Evolutionary conservation across 2,888 invertebrate species (phyloP).

Genomic region (Tiphia femorata): DNA sequence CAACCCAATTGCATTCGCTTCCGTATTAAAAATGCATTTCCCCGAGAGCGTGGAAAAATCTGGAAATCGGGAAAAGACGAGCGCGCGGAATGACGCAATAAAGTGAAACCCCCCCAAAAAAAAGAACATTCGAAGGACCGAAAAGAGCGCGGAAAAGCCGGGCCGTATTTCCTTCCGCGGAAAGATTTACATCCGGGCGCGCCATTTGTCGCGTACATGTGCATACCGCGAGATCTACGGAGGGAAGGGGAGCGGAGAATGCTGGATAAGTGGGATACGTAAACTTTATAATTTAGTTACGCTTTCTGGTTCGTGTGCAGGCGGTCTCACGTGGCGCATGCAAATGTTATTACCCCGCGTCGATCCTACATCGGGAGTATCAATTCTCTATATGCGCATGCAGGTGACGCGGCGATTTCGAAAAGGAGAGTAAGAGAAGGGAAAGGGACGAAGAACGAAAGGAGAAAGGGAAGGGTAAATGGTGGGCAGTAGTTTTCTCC

Average conservation of each 20-base stretch:
- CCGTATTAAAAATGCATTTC: too few relatives aligned
- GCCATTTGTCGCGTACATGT: conserved; percentile 38
- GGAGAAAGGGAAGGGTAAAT: too few relatives aligned
- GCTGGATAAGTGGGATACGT: conserved; percentile 21
- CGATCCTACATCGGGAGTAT: conserved; percentile 39
- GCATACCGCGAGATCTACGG: too few relatives aligned
- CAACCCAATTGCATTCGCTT: too few relatives aligned
- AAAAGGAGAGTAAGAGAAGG: background rate
- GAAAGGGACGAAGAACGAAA: too few relatives aligned
- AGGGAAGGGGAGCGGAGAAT: background rate
- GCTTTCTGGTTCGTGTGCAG: conserved; percentile 34
- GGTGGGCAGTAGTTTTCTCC: conserved; percentile 10
- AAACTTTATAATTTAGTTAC: conserved; percentile 39
- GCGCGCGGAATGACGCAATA: too few relatives aligned
- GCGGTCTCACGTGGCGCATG: conserved; percentile 31
- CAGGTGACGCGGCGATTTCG: conserved; percentile 33
- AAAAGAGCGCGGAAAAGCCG: too few relatives aligned
- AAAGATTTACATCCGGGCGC: too few relatives aligned
- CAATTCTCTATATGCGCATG: conserved; percentile 33
- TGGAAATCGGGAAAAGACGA: too few relatives aligned
- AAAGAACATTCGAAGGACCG: too few relatives aligned
- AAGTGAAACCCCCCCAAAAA: too few relatives aligned
- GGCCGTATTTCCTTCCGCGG: conserved; percentile 37
- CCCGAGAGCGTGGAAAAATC: too few relatives aligned
- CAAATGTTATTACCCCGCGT: conserved; percentile 42